Evolutionary conservation across 2,113 vertebrate species (phyloP), one percentile per base, ranked within the genome.

Genomic region (Brachyhypopomus gauderio): DNA sequence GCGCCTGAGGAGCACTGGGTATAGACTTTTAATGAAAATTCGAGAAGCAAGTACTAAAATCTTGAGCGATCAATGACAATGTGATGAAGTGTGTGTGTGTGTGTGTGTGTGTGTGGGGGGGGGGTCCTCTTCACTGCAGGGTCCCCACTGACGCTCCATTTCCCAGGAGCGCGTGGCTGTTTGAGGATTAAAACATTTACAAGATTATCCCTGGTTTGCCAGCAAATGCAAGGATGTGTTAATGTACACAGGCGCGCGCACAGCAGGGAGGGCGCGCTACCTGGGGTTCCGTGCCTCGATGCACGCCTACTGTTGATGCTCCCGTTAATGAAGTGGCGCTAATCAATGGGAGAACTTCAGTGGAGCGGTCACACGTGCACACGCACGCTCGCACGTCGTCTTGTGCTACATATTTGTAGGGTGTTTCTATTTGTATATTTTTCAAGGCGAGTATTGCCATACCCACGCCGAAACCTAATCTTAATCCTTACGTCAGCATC

Each of bases 21-120:
- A 60, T 74, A 52, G 41, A 36, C 23, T 67, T 76, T 80, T 83
- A 85, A 83, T 80, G 77, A 85, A 83, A 70, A 77, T 73, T 60
- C 17, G 23, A 74, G 48, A 55, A 22, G 60, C 22, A 52, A 58
- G 63, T 30, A 22, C 69, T 83, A 85, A 83, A 83, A 83, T 74
- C 81, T 36, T 73, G 19, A 55, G 56, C 48, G 41, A 83, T 86
- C 81, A 69, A 86, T 75, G 75, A 67, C 11, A 14, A 45, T 41
- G 45, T 23, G 12, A 38, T 63, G 76, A 70, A 41, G 45, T 52
- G 4, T 41, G 38, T 1, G 14, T 4, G 5, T 5, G 19, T 30
- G 17, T 25, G 3, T 3, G 17, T 16, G 30, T 1, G 19, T 2
- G 30, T 11, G 60, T 23, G 23, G 67, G 75, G 22, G 20, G 23